phyloP scores from a whole-genome alignment of 2,113 vertebrate species.

The Scophthalmus maximus region DNA sequence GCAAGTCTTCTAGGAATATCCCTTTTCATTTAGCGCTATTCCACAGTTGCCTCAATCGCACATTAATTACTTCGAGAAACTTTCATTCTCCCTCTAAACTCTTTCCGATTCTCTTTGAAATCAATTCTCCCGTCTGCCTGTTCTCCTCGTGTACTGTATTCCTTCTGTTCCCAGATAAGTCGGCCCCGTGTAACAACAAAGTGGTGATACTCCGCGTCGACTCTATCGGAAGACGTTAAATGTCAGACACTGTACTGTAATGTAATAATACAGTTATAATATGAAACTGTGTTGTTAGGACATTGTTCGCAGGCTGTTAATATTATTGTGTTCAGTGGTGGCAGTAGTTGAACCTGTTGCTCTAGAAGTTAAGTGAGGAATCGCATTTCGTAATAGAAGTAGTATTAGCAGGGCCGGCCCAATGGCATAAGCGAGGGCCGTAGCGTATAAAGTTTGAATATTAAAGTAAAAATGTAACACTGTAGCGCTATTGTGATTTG shows the following conservation, averaged over 20 bases:
- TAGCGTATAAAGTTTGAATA: too few species aligned
- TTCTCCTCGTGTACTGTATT: slow-evolving; percentile 51
- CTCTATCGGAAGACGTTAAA: background rate
- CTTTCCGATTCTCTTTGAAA: slow-evolving; percentile 58
- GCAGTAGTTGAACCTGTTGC: background rate
- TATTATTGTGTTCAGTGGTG: background rate
- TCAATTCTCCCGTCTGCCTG: slow-evolving; percentile 6
- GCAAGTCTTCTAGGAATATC: slow-evolving; percentile 8
- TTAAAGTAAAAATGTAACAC: too few species aligned
- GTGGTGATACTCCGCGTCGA: background rate
- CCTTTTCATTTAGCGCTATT: slow-evolving; percentile 35
- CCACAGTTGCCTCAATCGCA: slow-evolving; percentile 37
- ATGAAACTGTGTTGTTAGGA: background rate
- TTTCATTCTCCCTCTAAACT: slow-evolving; percentile 40
- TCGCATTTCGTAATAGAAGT: too few species aligned
- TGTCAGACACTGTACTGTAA: background rate
- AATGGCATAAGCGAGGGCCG: too few species aligned
- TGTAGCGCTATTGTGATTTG: too few species aligned
- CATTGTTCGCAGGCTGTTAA: background rate
- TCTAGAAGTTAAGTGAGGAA: background rate
- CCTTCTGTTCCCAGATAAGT: slow-evolving; percentile 37
- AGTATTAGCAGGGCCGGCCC: too few species aligned
- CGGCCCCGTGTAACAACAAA: slow-evolving; percentile 4
- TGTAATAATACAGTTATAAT: too few species aligned
- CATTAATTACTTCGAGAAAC: slow-evolving; percentile 53